Conservation (phyloP, 2,113 vertebrate genomes). For the Arothron firmamentum region DNA sequence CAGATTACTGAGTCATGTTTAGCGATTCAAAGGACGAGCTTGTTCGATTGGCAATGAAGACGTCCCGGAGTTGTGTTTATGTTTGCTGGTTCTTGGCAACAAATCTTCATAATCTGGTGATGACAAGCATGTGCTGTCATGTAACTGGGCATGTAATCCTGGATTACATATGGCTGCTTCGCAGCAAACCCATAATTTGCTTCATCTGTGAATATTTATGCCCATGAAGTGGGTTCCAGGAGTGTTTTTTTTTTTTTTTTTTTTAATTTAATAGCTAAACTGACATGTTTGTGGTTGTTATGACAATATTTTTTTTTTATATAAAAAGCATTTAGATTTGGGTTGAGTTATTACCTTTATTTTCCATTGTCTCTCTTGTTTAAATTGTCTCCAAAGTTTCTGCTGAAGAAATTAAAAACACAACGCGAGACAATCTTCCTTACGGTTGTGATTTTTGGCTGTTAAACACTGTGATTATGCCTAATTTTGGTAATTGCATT, state of each 20-base stretch:
- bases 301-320: too few relatives aligned
- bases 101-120: conserved; percentile 41
- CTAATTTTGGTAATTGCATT: conserved; percentile 14
- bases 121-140: conserved; percentile 54
- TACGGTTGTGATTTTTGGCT: background rate
- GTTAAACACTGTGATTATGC: conserved; percentile 7
- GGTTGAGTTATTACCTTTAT: background rate
- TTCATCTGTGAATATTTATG: conserved; percentile 13
- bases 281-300: too few relatives aligned
- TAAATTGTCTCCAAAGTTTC: background rate
- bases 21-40: background rate
- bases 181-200: conserved; percentile 48
- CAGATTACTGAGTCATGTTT: conserved; percentile 21
- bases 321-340: too few relatives aligned
- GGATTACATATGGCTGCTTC: conserved; percentile 46
- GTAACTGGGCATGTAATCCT: conserved; percentile 31
- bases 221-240: conserved; percentile 10
- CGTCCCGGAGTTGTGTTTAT: conserved; percentile 5
- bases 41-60: conserved; percentile 17
- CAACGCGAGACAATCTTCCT: background rate
- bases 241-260: conserved; percentile 5
- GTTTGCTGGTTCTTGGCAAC: conserved; percentile 7
- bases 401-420: background rate
- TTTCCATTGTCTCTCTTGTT: background rate
- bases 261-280: background rate